Evolutionary conservation across 2,888 invertebrate species (phyloP).

Genomic region (Euplagia quadripunctaria): DNA sequence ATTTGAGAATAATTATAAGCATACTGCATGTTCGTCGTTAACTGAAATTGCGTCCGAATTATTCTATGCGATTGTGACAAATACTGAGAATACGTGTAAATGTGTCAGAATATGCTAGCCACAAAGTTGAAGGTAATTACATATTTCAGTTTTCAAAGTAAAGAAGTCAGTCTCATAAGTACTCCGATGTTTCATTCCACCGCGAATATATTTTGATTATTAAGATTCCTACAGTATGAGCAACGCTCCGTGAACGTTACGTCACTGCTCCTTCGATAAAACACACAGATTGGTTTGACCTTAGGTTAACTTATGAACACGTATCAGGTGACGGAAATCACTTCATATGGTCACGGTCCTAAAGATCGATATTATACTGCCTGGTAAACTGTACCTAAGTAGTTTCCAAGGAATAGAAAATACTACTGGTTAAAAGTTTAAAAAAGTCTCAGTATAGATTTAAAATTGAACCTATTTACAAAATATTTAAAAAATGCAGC

Average conservation of each 20-base stretch:
- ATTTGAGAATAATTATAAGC: too few relatives aligned
- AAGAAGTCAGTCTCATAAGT: background rate
- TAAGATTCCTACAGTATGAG: background rate
- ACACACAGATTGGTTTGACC: slow-evolving; percentile 1
- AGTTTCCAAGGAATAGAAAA: too few relatives aligned
- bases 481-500: background rate
- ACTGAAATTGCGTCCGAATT: background rate
- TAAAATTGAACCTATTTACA: background rate
- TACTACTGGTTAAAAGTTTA: too few relatives aligned
- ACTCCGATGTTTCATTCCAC: background rate
- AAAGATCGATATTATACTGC: background rate
- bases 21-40: too few relatives aligned
- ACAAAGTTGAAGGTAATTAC: background rate
- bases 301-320: background rate
- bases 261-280: background rate
- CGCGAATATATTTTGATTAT: background rate
- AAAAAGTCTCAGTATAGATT: too few relatives aligned
- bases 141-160: background rate
- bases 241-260: background rate
- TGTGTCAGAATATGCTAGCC: background rate
- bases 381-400: background rate
- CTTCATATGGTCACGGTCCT: background rate
- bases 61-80: background rate
- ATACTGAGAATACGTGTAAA: background rate
- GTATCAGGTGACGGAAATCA: background rate